Percentiles rank a stretch among this genome's conserved stretches.
Evolutionary conservation across 2,888 invertebrate genomes (phyloP).

Genomic region (Drosophila limbata): DNA sequence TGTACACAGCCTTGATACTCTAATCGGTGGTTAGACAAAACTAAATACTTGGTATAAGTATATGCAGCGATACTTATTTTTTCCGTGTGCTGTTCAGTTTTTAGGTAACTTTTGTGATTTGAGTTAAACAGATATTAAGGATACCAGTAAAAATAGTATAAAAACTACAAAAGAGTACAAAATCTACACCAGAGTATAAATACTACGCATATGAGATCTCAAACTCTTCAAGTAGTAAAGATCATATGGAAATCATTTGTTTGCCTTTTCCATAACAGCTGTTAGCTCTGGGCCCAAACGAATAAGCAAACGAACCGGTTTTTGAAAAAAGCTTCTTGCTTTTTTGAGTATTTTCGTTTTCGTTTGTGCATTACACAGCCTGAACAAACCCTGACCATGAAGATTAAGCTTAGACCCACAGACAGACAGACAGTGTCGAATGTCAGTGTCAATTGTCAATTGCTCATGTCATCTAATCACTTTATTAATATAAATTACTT

Average conservation of each 20-base stretch:
- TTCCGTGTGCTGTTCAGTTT: not conserved
- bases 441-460: slow-evolving; percentile 25
- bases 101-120: not conserved
- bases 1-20: not conserved
- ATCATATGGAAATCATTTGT: slow-evolving; percentile 23
- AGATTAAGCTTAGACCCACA: slow-evolving; percentile 27
- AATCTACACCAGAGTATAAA: not conserved
- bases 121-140: not conserved
- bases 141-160: not conserved
- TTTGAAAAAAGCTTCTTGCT: slow-evolving; percentile 1
- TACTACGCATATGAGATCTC: slow-evolving; percentile 4
- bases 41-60: not conserved
- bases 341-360: slow-evolving; percentile 1
- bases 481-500: slow-evolving; percentile 12
- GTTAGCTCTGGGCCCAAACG: slow-evolving; percentile 18
- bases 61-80: not conserved
- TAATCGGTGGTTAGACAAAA: not conserved
- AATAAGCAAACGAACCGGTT: slow-evolving; percentile 43
- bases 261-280: slow-evolving; percentile 48
- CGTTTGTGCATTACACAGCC: slow-evolving; percentile 6
- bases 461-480: slow-evolving; percentile 19
- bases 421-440: not conserved
- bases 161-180: not conserved
- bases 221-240: slow-evolving; percentile 23
- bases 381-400: slow-evolving; percentile 70